Base-by-base conservation (phyloP, 2,888 invertebrate genomes). In the Lycia hirtaria region DNA sequence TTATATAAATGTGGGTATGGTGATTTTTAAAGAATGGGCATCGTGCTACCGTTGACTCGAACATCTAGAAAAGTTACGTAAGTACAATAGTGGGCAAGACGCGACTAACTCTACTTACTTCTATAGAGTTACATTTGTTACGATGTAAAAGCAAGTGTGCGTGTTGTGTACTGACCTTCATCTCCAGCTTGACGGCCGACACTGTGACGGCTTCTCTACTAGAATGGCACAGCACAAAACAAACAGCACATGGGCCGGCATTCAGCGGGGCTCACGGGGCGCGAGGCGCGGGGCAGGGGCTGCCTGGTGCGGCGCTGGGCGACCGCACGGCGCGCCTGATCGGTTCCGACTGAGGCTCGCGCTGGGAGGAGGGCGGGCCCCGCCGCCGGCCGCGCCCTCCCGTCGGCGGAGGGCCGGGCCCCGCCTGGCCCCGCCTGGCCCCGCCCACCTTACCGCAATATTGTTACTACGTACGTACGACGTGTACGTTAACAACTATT, bases 151-250 rank as follows among this genome's bases (percentile, higher is more conserved):
- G 24, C 9, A 4, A 28, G 28, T 20, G 19, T n/a, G 9, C 2
- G 7, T 19, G 3, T 12, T 14, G 4, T 20, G 14, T 15, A 67
- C 83, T 78, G 68, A 88, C 89, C 89, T 89, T 89, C 89, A 89
- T 89, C 71, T 88, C 87, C 72, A 81, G 63, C 71, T 87, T 87
- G 59, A 85, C 83, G 68, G 79, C 81, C 80, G 86, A 82, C 88
- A 87, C 86, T 76, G 83, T 85, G 82, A 64, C 70, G 69, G 72
- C 56, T 76, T 65, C 60, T 62, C 62, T 60, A 68, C 67, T 59
- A 70, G 65, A 60, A 60, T 67, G 65, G 67, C 80, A 84, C 81
- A 75, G 76, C 77, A 80, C 73, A 76, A 58, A 60, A 41, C 9
- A 47, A 52, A 56, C 64, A 61, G 52, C 58, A 62, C 50, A 45